Base-by-base conservation (phyloP, 2,797 vertebrate species). In the Cebuella pygmaea region DNA sequence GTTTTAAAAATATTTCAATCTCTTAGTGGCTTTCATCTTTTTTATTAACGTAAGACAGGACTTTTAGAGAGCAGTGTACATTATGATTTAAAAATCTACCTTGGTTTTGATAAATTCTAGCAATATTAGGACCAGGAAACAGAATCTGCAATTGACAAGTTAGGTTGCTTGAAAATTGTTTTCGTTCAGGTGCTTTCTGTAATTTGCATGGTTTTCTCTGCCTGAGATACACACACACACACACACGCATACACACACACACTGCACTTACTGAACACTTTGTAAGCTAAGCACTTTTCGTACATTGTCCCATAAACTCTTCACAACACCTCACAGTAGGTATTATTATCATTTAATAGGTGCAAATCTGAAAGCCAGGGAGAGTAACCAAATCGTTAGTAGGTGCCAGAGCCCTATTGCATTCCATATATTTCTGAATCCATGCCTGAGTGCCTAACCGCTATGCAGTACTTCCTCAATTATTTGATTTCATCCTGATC, bases 31-130 rank as follows among this genome's bases (percentile, higher is more conserved):
- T 67, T 93, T 94, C 70, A 87, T 87, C 24, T 86, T 30, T 80
- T 95, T 86, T 44, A 81, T 81, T 82, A 84, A 89, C 50, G 70
- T 46, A 59, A 93, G 50, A 84, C 44, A 30, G 15, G 80, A 89
- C n/a, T 91, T 96, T 84, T 33, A 93, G 50, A 70, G 91, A 94
- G 93, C n/a, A 94, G 64, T 67, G 41, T 12, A n/a, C 10, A 41
- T 48, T 83, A 27, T 96, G 44, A 95, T 84, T 94, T 94, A 88
- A 93, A 96, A 96, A 76, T 87, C 48, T 41, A 36, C 15, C 13
- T 27, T 76, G 70, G 33, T 14, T 94, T 94, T 94, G 57, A 72
- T 79, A 90, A 79, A 72, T 72, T 89, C 64, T 90, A 86, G 61
- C n/a, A 94, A 36, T 59, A n/a, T 27, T 39, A 64, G 26, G 36